These are phyloP conservation scores for Sebastes iracundus DNA, from an alignment of 2,797 vertebrate species.

Conservation along the genomic window DNA sequence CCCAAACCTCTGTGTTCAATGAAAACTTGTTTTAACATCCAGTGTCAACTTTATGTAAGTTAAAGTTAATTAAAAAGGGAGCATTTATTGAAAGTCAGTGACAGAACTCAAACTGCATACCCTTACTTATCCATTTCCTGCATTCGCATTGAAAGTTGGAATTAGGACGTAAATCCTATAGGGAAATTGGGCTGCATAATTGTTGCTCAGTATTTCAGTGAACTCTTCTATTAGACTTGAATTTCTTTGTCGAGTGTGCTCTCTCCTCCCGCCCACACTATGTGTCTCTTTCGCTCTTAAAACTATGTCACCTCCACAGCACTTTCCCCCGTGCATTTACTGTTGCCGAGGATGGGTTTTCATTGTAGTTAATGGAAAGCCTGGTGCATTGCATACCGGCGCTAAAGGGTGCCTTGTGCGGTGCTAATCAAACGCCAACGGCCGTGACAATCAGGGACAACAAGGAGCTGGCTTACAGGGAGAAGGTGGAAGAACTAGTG, in stretches of 20 bases:
- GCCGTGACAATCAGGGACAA: not conserved
- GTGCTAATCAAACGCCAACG: no score
- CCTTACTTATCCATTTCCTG: not conserved
- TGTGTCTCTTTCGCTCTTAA: no score
- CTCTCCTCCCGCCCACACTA: no score
- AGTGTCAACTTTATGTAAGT: not conserved
- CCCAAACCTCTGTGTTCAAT: no score
- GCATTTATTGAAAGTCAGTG: not conserved
- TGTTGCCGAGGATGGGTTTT: no score
- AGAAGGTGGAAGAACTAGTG: not conserved
- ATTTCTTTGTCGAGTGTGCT: no score
- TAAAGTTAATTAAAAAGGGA: not conserved
- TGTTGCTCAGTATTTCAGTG: not conserved
- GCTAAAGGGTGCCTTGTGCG: no score
- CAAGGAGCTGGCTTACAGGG: not conserved
- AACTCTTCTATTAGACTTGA: not conserved
- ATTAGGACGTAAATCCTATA: not conserved
- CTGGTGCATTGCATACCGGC: no score
- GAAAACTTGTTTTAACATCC: not conserved
- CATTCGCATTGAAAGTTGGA: not conserved
- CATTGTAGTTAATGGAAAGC: no score
- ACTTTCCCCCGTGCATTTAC: no score
- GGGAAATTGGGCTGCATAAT: not conserved
- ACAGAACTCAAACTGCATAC: not conserved
- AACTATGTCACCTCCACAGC: no score